Percentiles rank a stretch among this genome's conserved stretches.
phyloP scores from a whole-genome alignment of 2,113 vertebrate species.

The Labeo catla region DNA sequence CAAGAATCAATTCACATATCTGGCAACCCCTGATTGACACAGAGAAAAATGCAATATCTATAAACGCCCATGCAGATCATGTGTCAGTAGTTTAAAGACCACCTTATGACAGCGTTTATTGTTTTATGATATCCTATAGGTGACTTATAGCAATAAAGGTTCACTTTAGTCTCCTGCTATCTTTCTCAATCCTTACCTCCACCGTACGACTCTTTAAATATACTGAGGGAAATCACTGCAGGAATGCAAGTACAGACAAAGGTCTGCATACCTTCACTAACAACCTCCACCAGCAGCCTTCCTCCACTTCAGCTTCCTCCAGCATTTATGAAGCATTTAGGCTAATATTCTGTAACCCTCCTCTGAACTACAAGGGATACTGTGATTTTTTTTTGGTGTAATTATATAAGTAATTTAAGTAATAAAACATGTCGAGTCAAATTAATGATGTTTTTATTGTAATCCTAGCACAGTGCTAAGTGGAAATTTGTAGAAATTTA shows the following conservation, averaged over 20 bases:
- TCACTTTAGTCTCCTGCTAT: conserved; percentile 23
- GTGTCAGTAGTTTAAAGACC: not conserved
- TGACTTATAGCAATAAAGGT: conserved; percentile 2
- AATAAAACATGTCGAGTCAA: not conserved
- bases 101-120: not conserved
- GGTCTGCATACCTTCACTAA: conserved; percentile 56
- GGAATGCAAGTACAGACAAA: conserved; percentile 59
- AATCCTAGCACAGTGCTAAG: not conserved
- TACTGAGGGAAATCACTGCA: conserved; percentile 37
- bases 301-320: not conserved
- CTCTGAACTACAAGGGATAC: not conserved
- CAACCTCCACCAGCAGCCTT: conserved; percentile 5
- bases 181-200: conserved; percentile 12
- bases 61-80: not conserved
- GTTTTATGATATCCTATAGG: not conserved
- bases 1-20: conserved; percentile 19
- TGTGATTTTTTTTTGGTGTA: not conserved
- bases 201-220: not conserved
- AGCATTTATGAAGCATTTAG: not conserved
- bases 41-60: not conserved
- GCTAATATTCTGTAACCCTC: not conserved
- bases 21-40: not conserved
- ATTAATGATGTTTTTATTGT: not conserved
- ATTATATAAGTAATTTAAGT: not conserved
- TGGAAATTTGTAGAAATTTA: not conserved